Evolutionary conservation across 2,113 vertebrate genomes (phyloP).

Genomic region (Origma solitaria): DNA sequence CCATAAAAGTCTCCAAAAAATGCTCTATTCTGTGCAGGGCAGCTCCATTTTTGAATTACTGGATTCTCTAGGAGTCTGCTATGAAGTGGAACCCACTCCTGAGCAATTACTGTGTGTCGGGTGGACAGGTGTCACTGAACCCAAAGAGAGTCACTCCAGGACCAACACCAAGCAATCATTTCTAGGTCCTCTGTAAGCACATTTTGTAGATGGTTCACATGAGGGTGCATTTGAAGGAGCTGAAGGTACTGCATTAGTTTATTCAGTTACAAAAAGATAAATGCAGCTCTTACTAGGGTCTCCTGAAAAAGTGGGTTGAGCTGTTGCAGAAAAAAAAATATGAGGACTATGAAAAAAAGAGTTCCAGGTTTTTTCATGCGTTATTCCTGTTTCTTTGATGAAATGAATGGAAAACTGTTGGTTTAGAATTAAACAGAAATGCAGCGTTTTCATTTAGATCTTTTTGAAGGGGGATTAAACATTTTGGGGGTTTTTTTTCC

Average conservation of each 20-base stretch:
- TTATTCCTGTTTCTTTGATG: background rate
- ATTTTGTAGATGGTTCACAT: background rate
- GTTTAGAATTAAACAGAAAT: background rate
- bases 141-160: background rate
- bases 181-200: background rate
- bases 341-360: background rate
- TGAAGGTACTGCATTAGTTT: background rate
- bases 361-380: background rate
- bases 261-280: background rate
- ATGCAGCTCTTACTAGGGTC: background rate
- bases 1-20: background rate
- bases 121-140: background rate
- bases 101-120: accelerated
- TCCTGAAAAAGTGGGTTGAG: background rate
- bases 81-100: background rate
- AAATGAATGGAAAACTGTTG: background rate
- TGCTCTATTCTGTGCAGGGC: background rate
- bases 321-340: background rate
- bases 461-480: background rate
- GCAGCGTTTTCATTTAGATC: background rate
- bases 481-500: accelerated
- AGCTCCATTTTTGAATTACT: background rate
- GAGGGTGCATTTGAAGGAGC: background rate
- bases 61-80: background rate
- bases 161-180: background rate